Evolutionary conservation across 2,113 vertebrate genomes (phyloP).

Genomic region (Diphyllodes magnificus): DNA sequence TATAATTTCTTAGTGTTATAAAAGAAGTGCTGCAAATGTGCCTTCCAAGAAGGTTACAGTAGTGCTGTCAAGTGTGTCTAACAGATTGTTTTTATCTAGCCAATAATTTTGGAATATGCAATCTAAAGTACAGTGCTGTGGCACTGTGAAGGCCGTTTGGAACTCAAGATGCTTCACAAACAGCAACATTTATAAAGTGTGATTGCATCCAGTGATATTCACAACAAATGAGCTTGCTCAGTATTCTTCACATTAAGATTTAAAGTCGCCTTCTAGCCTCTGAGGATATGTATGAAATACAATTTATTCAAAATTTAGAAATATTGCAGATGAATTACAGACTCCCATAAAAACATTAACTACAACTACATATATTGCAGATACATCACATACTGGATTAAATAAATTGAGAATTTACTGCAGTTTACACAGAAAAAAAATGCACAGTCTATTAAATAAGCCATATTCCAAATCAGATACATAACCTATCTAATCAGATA

Average conservation of each 20-base stretch:
- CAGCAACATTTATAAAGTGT: not conserved
- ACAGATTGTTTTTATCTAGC: not conserved
- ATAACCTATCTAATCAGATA: slow-evolving; percentile 27
- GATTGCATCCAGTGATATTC: not conserved
- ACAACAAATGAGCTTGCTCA: not conserved
- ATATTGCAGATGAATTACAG: slow-evolving; percentile 4
- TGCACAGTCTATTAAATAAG: not conserved
- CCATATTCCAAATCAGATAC: not conserved
- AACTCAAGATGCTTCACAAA: not conserved
- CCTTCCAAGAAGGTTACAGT: not conserved
- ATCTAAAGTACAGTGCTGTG: not conserved
- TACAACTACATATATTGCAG: not conserved
- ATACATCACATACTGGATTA: slow-evolving; percentile 3
- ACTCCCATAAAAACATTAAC: not conserved
- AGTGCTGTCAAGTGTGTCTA: not conserved
- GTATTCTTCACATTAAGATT: not conserved
- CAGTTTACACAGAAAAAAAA: not conserved
- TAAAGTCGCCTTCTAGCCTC: not conserved
- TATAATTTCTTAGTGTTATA: not conserved
- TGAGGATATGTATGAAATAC: not conserved
- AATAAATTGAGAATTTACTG: slow-evolving; percentile 21
- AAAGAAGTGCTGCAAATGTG: not conserved
- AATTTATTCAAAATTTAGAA: slow-evolving; percentile 20
- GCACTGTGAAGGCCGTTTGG: not conserved
- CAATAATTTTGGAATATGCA: not conserved